Conservation (phyloP, 2,113 vertebrate genomes). For the Elanoides forficatus region DNA sequence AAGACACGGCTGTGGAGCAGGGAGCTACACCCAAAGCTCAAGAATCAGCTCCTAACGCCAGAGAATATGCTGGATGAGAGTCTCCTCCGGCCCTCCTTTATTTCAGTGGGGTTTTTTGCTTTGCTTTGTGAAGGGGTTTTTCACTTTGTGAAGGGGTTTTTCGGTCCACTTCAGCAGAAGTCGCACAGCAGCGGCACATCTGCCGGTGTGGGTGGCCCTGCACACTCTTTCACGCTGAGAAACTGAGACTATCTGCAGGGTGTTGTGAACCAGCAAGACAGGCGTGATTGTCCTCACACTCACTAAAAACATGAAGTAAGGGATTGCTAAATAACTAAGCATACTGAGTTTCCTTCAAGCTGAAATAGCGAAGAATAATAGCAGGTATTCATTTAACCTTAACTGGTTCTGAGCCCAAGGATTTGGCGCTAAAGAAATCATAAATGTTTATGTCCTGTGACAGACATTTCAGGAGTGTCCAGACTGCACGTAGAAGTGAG, state of each 20-base stretch:
- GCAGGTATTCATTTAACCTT: constrained; percentile 2
- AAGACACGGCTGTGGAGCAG: neutral
- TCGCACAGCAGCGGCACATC: neutral
- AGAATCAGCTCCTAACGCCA: neutral
- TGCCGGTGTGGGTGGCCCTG: neutral
- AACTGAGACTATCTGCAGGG: neutral
- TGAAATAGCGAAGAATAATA: constrained; percentile 2
- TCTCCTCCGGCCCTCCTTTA: neutral
- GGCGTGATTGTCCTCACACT: neutral
- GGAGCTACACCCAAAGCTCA: neutral
- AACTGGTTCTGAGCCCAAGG: neutral
- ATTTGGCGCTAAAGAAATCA: neutral
- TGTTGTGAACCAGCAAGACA: neutral
- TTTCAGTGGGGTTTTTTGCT: neutral
- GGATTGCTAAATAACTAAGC: neutral
- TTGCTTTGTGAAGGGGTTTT: neutral
- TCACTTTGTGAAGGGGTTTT: neutral
- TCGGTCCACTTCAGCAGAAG: neutral
- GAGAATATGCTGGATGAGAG: neutral
- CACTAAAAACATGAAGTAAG: neutral
- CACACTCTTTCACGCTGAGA: neutral
- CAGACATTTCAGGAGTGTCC: constrained; percentile 3
- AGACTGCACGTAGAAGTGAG: constrained; percentile 5
- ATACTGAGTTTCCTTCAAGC: neutral
- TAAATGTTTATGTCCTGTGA: constrained; percentile 13